These are phyloP conservation scores for Rhinolophus sinicus DNA, from an alignment of 2,113 vertebrate genomes.

Conservation along the genomic window DNA sequence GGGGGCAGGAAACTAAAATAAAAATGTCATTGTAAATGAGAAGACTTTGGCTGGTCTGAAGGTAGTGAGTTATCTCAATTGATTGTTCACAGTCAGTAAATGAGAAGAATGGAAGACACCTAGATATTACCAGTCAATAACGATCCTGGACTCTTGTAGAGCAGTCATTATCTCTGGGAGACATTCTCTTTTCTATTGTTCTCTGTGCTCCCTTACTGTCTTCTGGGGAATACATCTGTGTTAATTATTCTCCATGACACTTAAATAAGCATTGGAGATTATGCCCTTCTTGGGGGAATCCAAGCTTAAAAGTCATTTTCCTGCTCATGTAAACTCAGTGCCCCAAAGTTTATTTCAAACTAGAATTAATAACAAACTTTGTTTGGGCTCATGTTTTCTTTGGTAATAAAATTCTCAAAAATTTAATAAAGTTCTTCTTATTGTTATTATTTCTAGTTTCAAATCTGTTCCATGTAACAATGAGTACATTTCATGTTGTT, in stretches of 20 bases:
- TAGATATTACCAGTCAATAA: neutral
- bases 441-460: neutral
- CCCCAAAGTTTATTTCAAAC: neutral
- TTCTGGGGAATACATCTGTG: neutral
- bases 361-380: neutral
- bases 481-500: neutral
- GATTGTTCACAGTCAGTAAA: no score
- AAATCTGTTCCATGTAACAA: neutral
- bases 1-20: neutral
- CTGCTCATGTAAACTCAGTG: neutral
- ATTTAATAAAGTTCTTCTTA: neutral
- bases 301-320: neutral
- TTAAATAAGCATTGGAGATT: neutral
- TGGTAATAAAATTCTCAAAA: neutral
- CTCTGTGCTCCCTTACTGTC: neutral
- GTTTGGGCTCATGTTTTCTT: neutral
- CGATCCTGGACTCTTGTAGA: neutral
- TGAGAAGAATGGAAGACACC: neutral
- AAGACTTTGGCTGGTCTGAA: no score
- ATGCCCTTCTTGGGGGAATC: neutral
- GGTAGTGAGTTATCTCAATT: no score
- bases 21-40: neutral
- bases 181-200: neutral
- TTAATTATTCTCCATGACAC: neutral
- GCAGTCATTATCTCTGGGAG: neutral